Percentiles rank a stretch among this genome's conserved stretches.
Evolutionary conservation across 1,140 invertebrate species (phyloP).

Genomic region (Odontomachus brunneus): DNA sequence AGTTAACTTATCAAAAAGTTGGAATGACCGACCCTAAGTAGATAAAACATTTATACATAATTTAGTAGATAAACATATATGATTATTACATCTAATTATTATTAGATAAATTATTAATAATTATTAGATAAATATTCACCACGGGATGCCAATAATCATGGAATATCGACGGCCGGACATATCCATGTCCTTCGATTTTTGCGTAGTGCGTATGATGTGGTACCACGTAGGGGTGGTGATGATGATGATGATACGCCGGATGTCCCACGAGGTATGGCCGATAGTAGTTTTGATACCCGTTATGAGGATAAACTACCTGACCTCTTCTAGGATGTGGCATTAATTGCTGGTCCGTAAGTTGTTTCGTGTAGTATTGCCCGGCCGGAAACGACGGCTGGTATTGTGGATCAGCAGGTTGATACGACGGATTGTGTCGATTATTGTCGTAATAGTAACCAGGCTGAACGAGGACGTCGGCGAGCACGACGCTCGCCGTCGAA

Average conservation of each 20-base stretch:
- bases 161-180: background rate
- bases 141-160: background rate
- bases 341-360: background rate
- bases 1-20: too few relatives aligned
- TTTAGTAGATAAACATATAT: too few relatives aligned
- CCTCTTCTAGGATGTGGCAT: background rate
- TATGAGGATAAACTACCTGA: background rate
- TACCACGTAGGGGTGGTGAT: background rate
- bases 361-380: background rate
- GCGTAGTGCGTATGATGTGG: background rate
- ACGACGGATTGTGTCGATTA: background rate
- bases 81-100: too few relatives aligned
- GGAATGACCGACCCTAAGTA: too few relatives aligned
- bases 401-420: background rate
- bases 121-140: slow-evolving; percentile 30
- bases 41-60: too few relatives aligned
- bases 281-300: background rate
- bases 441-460: slow-evolving; percentile 36
- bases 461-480: slow-evolving; percentile 52
- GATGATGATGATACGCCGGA: background rate
- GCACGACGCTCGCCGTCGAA: background rate
- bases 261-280: background rate
- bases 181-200: background rate
- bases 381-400: background rate
- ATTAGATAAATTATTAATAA: too few relatives aligned